Conservation (phyloP, 2,888 invertebrate genomes). For the Clistopyga incitator region DNA sequence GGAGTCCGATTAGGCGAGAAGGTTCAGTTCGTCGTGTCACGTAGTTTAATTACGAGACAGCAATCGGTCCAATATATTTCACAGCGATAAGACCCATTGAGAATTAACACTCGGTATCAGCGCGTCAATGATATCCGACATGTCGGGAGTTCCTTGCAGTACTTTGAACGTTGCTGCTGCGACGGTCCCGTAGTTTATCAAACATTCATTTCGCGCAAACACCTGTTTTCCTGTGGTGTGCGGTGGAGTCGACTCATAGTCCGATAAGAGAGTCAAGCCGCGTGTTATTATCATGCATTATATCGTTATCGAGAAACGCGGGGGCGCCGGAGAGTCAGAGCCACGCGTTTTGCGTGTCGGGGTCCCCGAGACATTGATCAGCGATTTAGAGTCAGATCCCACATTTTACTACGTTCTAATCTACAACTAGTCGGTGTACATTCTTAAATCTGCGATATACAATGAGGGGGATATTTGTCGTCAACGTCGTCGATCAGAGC, state of each 20-base stretch:
- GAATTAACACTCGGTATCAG: conserved; percentile 6
- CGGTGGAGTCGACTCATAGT: not conserved
- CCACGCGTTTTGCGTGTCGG: conserved; percentile 47
- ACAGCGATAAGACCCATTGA: conserved; percentile 20
- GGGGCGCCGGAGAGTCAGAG: conserved; percentile 43
- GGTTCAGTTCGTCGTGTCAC: conserved; percentile 22
- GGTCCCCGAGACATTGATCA: conserved; percentile 31
- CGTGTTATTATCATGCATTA: conserved; percentile 45
- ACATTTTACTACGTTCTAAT: conserved; percentile 16
- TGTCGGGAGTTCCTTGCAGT: conserved; percentile 22
- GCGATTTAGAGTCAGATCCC: conserved; percentile 33
- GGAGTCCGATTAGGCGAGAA: conserved; percentile 12
- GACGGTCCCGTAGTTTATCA: conserved; percentile 27
- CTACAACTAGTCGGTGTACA: not conserved
- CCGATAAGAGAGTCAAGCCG: conserved; percentile 50
- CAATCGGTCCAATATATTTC: conserved; percentile 12
- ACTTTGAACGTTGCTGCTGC: not conserved
- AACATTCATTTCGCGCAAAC: conserved; percentile 47
- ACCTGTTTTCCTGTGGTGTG: conserved; percentile 36
- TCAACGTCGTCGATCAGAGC: not conserved
- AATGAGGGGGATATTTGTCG: not conserved
- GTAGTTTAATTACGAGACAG: conserved; percentile 19
- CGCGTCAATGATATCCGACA: conserved; percentile 10
- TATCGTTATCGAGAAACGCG: conserved; percentile 33
- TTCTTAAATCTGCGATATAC: not conserved